Base-by-base conservation (phyloP, 1,140 invertebrate genomes). In the Drosophila bifasciata region DNA sequence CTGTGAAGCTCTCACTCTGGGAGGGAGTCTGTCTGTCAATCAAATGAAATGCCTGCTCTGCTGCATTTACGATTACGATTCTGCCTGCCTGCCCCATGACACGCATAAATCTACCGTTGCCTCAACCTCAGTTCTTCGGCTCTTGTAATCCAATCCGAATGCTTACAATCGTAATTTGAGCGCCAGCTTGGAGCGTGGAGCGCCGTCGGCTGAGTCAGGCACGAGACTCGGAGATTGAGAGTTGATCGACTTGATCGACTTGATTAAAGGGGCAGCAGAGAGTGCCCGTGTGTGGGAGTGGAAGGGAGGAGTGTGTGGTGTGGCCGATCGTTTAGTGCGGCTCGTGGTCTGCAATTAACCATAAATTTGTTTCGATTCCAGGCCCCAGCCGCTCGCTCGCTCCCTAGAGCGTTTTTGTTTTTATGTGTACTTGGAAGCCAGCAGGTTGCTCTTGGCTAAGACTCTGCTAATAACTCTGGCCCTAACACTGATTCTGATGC, bases 401-500 rank as follows among this genome's bases (percentile, higher is more conserved):
- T 63, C 32, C 23, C 23, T 36, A 5, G n/a, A 40, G 50, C 52
- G 23, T 52, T 67, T 64, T n/a, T 17, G 25, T 72, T 71, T 60
- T 83, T 78, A 78, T 89, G 74, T 69, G 53, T 89, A 89, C 86
- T 74, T 74, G 72, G 86, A 90, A 90, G 86, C 75, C 86, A 90
- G 86, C 86, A 90, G 78, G 86, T 78, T 78, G 66, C 69, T 36
- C 32, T 36, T 36, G 11, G 11, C 32, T 13, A 25, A 25, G 23
- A 6, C 21, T 41, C 39, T 60, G 23, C 55, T 57, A 76, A 77
- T 56, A 69, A 66, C 45, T 16, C 48, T 23, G 40, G 23, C 52
- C 52, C 40, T 16, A 19, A 48, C 48, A 58, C 44, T 25, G 19
- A 28, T 32, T 32, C 44, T 57, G 64, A 48, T 15, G 2, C 28